A percentile compares a stretch with the other conserved stretches of the same genome.
Conservation (phyloP, 2,797 vertebrate genomes). For the Enteromius radiatus region DNA sequence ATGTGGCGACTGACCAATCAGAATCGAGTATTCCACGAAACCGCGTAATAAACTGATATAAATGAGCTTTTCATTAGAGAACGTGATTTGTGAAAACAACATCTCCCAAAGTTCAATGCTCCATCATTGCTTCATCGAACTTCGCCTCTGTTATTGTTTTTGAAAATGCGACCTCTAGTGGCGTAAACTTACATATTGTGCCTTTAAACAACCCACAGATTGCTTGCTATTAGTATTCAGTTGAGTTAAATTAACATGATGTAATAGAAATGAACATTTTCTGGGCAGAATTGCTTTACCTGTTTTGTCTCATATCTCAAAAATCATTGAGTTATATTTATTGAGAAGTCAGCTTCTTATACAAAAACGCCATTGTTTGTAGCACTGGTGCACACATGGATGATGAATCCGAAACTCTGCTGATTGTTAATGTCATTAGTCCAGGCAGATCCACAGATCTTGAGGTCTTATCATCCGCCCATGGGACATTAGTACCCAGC, state of each 20-base stretch:
- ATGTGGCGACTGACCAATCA: no score
- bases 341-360: neutral
- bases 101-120: no score
- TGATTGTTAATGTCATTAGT: conserved; percentile 37
- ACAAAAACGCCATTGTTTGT: conserved; percentile 15
- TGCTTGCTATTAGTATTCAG: neutral
- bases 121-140: no score
- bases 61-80: no score
- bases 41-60: no score
- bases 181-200: no score
- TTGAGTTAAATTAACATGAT: neutral
- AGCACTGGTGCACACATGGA: conserved; percentile 24
- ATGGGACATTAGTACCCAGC: conserved; percentile 33
- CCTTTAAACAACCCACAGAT: neutral
- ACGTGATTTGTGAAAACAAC: no score
- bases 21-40: no score
- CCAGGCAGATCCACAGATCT: conserved; percentile 34
- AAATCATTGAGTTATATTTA: neutral
- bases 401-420: conserved; percentile 27
- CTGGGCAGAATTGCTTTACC: neutral
- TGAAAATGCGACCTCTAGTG: no score
- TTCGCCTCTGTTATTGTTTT: no score
- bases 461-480: conserved; percentile 10
- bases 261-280: neutral
- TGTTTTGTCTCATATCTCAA: conserved; percentile 14